Percentiles rank a stretch among this genome's conserved stretches.
Conservation (phyloP, 2,888 invertebrate genomes). For the Hoplodrina blanda region DNA sequence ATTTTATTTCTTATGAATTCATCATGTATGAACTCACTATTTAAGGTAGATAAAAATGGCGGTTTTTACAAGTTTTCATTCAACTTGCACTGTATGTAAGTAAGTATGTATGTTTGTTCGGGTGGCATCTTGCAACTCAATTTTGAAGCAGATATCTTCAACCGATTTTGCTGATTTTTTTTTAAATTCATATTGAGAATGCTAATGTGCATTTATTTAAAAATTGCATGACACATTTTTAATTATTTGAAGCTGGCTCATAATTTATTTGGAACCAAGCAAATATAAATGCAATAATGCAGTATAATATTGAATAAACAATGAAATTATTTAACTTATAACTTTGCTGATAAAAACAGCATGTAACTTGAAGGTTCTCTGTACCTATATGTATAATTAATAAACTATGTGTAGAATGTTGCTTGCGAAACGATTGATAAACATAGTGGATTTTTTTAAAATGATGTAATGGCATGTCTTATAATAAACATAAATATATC, state of each 20-base stretch:
- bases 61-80: no score
- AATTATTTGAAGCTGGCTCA: background rate
- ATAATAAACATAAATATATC: background rate
- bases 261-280: background rate
- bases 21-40: slow-evolving; percentile 3
- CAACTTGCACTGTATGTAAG: no score
- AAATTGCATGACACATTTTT: background rate
- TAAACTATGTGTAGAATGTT: slow-evolving; percentile 2
- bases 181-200: no score
- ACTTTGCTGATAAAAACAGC: background rate
- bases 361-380: background rate
- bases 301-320: background rate
- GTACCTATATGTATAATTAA: background rate
- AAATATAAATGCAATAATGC: background rate
- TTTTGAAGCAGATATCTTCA: no score
- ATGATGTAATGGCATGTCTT: background rate
- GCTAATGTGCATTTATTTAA: background rate
- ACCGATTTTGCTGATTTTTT: no score
- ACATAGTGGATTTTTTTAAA: background rate
- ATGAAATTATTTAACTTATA: background rate
- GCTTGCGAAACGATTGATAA: background rate
- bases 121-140: no score
- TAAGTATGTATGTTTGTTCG: no score
- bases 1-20: no score
- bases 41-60: background rate